A percentile compares a stretch with the other conserved stretches of the same genome.
Evolutionary conservation across 2,888 invertebrate genomes (phyloP).

Genomic region (Caenorhabditis zanzibari): DNA sequence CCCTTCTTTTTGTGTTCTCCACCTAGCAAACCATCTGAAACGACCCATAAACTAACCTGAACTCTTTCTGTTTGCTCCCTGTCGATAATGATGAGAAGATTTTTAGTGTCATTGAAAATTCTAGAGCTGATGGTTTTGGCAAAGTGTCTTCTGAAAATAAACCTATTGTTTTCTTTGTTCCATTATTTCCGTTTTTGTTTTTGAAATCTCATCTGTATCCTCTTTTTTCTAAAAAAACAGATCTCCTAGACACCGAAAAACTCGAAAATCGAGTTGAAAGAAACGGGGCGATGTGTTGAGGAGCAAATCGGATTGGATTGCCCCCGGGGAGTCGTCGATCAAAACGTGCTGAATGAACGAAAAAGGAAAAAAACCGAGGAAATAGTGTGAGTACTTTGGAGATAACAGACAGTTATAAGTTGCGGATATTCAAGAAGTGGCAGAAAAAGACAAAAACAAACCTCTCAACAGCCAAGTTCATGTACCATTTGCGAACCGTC

Average conservation of each 20-base stretch:
- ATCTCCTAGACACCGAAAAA: conserved; percentile 50
- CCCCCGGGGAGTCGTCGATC: conserved; percentile 59
- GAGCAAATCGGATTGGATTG: conserved; percentile 51
- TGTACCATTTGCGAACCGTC: conserved; percentile 71
- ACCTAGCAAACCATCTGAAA: no score
- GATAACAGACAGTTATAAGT: conserved; percentile 20
- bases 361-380: conserved; percentile 1
- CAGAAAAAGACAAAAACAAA: conserved; percentile 45
- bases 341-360: conserved; percentile 57
- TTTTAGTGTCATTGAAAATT: conserved; percentile 81
- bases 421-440: neutral
- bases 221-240: conserved; percentile 20
- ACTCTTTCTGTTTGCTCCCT: conserved; percentile 78
- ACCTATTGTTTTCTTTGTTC: neutral
- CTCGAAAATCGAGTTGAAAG: conserved; percentile 49
- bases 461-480: conserved; percentile 76
- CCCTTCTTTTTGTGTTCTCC: no score
- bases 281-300: conserved; percentile 15
- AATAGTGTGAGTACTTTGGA: conserved; percentile 23
- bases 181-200: conserved; percentile 2
- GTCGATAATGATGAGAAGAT: conserved; percentile 81
- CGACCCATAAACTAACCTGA: conserved; percentile 68
- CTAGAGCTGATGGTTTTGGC: conserved; percentile 76
- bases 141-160: conserved; percentile 73
- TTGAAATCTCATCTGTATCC: neutral